Conservation (phyloP, 2,797 vertebrate genomes). For the Microctenopoma stevenorrisi region DNA sequence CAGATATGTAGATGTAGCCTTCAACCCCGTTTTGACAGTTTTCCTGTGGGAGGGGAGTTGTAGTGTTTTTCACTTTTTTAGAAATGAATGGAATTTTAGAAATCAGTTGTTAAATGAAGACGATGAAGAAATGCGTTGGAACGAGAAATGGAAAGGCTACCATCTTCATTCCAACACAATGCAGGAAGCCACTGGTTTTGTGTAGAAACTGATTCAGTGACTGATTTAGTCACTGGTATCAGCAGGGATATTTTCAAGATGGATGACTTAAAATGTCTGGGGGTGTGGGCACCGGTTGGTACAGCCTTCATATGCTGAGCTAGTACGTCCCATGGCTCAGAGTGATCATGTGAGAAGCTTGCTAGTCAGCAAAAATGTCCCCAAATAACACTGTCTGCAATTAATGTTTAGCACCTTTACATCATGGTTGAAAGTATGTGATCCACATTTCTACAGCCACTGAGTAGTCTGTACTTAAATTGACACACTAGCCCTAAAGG, state of each 20-base stretch:
- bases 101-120: no score
- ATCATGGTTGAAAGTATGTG: conserved; percentile 1
- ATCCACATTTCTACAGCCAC: conserved; percentile 21
- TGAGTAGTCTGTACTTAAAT: conserved; percentile 14
- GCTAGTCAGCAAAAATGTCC: conserved; percentile 36
- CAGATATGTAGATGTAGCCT: no score
- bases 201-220: no score
- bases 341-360: conserved; percentile 16
- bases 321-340: conserved; percentile 7
- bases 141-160: no score
- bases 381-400: conserved; percentile 37
- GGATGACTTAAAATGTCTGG: conserved; percentile 1
- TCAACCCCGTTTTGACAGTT: no score
- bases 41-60: no score
- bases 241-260: not conserved
- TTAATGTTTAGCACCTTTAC: conserved; percentile 27
- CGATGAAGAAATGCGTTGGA: no score
- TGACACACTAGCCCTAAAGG: conserved; percentile 16
- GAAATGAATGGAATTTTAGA: no score
- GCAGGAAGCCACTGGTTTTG: no score
- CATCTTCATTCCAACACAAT: no score
- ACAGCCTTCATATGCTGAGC: conserved; percentile 29
- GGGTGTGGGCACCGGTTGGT: conserved; percentile 7
- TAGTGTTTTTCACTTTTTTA: no score
- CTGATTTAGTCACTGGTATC: no score